Base-by-base conservation (phyloP, 2,113 vertebrate genomes). In the Glareola pratincola region DNA sequence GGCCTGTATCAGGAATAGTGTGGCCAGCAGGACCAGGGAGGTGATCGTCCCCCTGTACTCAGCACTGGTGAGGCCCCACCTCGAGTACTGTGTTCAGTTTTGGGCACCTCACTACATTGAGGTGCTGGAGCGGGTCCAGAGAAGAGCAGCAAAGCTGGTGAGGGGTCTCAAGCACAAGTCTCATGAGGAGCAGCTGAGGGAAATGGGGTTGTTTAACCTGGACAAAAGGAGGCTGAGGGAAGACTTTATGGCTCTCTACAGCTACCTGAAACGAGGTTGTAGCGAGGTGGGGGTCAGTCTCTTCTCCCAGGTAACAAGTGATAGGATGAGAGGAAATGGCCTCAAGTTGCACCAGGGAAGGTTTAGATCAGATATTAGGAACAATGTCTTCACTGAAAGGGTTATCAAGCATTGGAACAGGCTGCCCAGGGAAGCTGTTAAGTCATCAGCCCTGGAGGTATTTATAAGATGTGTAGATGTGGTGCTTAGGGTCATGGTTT, bases 31-130 rank as follows among this genome's bases (percentile, higher is more conserved):
- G 23, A 26, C 18, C 1, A 19, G 75, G n/a, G 39, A 18, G 39
- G 21, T 13, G 39, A 41, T 6, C 1, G 0, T 32, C 0, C 20
- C 20, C n/a, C n/a, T 81, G 47, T 62, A 36, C 15, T 66, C 0
- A 0, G 43, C 47, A 21, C 71, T 60, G 60, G 14, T n/a, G 37
- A 45, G 37, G 27, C 27, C 3, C 0, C 51, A 51, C 14, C 45
- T 67, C 3, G 4, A 60, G 29, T 39, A 11, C 53, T 32, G 23
- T 20, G 24, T 47, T 9, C 39, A 47, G 45, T 47, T 74, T 48
- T 26, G 23, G 37, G 11, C 5, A 14, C 16, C 13, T 86, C 68
- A 41, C 5, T 26, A 22, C 20, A 10, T 10, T 27, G 37, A 43
- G 9, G 41, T 41, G 10, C 10, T 67, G 62, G 17, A 71, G 9